phyloP scores from a whole-genome alignment of 92 coral and sea anemone genomes.

The Actinostola sp. region DNA sequence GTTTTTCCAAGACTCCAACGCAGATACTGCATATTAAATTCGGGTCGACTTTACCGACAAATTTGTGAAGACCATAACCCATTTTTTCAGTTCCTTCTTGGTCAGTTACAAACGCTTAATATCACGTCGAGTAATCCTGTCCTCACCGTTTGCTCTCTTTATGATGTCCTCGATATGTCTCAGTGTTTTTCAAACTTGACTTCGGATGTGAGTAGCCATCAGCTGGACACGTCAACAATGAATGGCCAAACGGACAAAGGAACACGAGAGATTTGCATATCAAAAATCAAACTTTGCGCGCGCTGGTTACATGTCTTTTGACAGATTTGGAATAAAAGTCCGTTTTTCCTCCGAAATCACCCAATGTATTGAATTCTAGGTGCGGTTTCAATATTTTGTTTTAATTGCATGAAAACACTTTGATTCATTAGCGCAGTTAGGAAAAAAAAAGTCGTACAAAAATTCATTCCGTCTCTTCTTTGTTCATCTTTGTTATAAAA shows the following conservation, averaged over 20 bases:
- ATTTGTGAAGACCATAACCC: conserved; percentile 90
- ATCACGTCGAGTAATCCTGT: neutral
- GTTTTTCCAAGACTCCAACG: conserved; percentile 91
- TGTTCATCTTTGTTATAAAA: neutral
- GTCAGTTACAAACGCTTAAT: neutral
- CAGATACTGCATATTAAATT: conserved; percentile 95
- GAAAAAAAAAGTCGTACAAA: neutral
- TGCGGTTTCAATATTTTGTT: neutral
- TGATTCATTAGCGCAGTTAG: conserved; percentile 3
- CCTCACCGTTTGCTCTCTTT: neutral
- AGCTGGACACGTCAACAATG: conserved; percentile 54
- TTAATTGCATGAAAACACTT: neutral
- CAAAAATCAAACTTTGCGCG: conserved; percentile 37
- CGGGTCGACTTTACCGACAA: conserved; percentile 86
- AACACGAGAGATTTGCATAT: conserved; percentile 18
- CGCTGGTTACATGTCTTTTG: conserved; percentile 24
- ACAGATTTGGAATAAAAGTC: too few relatives aligned
- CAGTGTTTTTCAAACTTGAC: conserved; percentile 5
- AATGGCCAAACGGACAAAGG: conserved; percentile 27
- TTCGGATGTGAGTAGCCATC: conserved; percentile 41
- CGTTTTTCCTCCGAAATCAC: too few relatives aligned
- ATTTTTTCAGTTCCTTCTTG: conserved; percentile 28
- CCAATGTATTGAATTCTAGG: conserved; percentile 5
- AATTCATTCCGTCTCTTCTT: neutral
- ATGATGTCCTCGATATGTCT: neutral